Evolutionary conservation across 2,888 invertebrate species (phyloP).

Genomic region (Molorchus minor): DNA sequence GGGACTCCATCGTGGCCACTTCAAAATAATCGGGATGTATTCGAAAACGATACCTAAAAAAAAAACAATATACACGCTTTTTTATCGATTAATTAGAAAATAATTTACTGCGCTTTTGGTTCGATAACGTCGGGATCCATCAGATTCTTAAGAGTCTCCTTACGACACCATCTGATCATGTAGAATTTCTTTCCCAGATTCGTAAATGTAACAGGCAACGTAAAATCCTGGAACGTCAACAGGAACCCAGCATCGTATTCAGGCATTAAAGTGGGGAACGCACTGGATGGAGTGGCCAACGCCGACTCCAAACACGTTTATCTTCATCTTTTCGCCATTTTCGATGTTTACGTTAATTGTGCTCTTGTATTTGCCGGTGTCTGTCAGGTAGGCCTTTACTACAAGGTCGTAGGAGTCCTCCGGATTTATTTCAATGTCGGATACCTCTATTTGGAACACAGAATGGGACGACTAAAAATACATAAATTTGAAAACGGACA

Average conservation of each 20-base stretch:
- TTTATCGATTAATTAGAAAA: not conserved
- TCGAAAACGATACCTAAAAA: conserved; percentile 62
- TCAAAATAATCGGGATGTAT: conserved; percentile 64
- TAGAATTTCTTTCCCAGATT: conserved; percentile 68
- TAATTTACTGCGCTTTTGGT: conserved; percentile 12
- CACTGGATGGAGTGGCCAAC: conserved; percentile 73
- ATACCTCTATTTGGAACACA: conserved; percentile 55
- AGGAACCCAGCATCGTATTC: conserved; percentile 69
- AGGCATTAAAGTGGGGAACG: conserved; percentile 68
- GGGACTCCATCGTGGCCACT: conserved; percentile 63
- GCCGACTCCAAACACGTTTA: conserved; percentile 68
- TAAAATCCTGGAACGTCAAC: conserved; percentile 68
- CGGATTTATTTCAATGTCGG: conserved; percentile 51
- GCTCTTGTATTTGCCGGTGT: conserved; percentile 57
- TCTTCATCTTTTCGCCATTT: conserved; percentile 60
- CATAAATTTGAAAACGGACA: too few species aligned
- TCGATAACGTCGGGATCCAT: conserved; percentile 40
- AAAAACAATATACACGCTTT: conserved; percentile 22
- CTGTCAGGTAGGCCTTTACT: conserved; percentile 56
- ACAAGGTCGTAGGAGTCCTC: conserved; percentile 51
- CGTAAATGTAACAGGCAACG: conserved; percentile 63
- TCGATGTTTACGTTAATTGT: conserved; percentile 52
- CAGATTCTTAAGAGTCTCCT: conserved; percentile 45
- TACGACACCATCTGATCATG: conserved; percentile 65
- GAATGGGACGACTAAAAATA: conserved; percentile 17